Evolutionary conservation across 2,888 invertebrate genomes (phyloP), one percentile per base, ranked within the genome.

Genomic region (Stenodera caucasica): DNA sequence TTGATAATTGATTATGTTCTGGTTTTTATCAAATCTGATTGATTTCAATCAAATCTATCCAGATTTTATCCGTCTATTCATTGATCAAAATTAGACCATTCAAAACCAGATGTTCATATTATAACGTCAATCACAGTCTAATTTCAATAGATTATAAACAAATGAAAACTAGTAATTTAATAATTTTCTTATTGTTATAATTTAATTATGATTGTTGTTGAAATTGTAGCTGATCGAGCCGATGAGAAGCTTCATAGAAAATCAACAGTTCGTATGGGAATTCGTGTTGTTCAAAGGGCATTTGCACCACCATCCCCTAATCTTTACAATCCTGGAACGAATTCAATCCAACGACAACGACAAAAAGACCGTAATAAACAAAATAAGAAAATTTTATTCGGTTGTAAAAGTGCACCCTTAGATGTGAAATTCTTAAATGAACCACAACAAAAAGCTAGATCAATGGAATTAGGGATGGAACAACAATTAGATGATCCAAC

Each of bases 241-340:
- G 93, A 94, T 71, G 93, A 94, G 75, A 92, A 91, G 78, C 84
- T 91, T 49, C 90, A 91, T 60, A 85, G 91, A 18, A 86, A 91
- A 56, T 89, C 89, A 65, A 89, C 89, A 0, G 92, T 94, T 15
- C 86, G 90, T 60, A 93, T 94, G 91, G 92, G 92, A 30, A 91
- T 94, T 61, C 83, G 93, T 6, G 92, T 94, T 57, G 87, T 93
- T 26, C 92, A 93, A 74, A 87, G 84, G 73, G 81, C 80, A 2
- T 78, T 75, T 54, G 79, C 80, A 2, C 81, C 81, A 4, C 81
- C 81, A 1, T 78, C 80, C 0, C 81, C 81, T 0, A 71, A 75
- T 57, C 66, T 75, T n/a, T 80, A 78, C 69, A 75, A 78, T 53
- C 77, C 79, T 2, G 68, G 75, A 15, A 72, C 71, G 45, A 50